Evolutionary conservation across 1,140 invertebrate genomes (phyloP).

Genomic region (Caenorhabditis brenneri): DNA sequence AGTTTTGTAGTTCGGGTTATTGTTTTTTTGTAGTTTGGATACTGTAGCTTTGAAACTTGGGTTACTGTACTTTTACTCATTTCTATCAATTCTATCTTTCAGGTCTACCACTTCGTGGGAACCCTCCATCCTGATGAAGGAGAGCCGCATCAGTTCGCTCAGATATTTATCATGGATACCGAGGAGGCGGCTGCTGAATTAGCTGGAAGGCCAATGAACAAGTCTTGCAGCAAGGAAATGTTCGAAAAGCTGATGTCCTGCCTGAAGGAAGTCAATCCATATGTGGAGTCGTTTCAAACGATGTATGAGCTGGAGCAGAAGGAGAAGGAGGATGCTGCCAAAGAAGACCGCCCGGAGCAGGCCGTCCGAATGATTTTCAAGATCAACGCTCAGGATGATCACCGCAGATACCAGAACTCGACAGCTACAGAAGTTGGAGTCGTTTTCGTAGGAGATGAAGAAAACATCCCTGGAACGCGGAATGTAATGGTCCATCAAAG

Average conservation of each 20-base stretch:
- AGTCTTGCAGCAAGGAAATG: neutral
- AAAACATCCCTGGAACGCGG: neutral
- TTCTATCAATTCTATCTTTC: too few relatives aligned
- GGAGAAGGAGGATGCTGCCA: neutral
- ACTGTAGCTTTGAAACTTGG: too few relatives aligned
- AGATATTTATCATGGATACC: neutral
- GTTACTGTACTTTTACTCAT: too few relatives aligned
- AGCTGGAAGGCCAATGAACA: neutral
- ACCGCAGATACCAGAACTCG: constrained; percentile 4
- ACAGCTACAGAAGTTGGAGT: constrained; percentile 26
- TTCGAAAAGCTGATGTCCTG: neutral
- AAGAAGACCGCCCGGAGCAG: neutral
- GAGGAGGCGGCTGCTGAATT: neutral
- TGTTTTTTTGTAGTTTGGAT: too few relatives aligned
- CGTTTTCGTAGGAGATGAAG: constrained; percentile 25
- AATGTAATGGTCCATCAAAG: neutral
- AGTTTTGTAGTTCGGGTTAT: too few relatives aligned
- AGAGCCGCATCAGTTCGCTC: neutral
- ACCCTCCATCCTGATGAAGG: neutral
- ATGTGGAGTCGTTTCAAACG: neutral
- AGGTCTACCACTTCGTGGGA: neutral
- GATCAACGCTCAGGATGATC: neutral
- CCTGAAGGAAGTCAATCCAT: neutral
- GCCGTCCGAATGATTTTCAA: neutral
- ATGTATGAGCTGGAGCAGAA: neutral